Base-by-base conservation (phyloP, 2,797 vertebrate genomes). In the Paratrypauchen microcephalus region DNA sequence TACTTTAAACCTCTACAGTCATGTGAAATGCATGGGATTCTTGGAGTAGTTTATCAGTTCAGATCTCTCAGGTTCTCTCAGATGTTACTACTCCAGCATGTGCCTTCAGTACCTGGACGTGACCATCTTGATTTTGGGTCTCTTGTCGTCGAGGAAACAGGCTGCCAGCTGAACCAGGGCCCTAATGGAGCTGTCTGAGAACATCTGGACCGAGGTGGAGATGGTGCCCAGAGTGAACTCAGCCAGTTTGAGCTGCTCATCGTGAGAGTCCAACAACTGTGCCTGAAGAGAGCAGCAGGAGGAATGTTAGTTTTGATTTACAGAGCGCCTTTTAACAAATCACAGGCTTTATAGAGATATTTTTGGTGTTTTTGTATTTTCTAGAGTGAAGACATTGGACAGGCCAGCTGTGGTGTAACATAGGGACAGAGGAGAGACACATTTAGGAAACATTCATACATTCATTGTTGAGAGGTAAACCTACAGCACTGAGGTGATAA, bases 141-240 rank as follows among this genome's bases (percentile, higher is more conserved):
- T 95, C 88, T 96, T 97, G 87, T 99, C 98, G 81, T 99, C 97
- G 60, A 99, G 91, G 12, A 96, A 94, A 76, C 98, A 99, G 71
- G 96, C 92, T 52, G 93, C 79, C 69, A 99, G 93, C 77, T 85
- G 95, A 69, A 98, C 94, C 4, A 93, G 93, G 60, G 94, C 95
- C 82, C 92, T 96, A 93, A 95, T 93, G 79, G 96, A 95, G 62
- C 93, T 91, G 92, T 99, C 96, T 0, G 97, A 96, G 80, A 91
- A 93, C 95, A 97, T 95, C 89, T 95, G 92, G 65, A 96, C 41
- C 55, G 93, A 91, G 73, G 95, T 95, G 82, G 95, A 95, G 89
- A 99, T 97, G 71, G 96, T 95, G 72, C 94, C 94, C 84, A 99
- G 86, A 66, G 94, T 96, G 82, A 99, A 97, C 80, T 98, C 96